Evolutionary conservation across 2,888 invertebrate species (phyloP).

Genomic region (Hetaerina titia): DNA sequence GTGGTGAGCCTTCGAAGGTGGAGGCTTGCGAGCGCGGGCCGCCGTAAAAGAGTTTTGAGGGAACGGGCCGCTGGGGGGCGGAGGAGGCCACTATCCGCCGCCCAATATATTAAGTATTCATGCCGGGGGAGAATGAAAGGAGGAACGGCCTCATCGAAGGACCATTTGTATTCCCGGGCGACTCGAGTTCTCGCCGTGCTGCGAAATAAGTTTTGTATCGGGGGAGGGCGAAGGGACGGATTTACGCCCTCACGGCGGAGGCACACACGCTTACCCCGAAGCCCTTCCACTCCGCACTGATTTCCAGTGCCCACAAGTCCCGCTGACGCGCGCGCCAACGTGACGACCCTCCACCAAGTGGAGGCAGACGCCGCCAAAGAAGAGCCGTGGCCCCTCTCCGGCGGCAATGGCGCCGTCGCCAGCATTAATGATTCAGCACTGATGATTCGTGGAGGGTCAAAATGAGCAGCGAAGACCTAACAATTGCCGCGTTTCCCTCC

Average conservation of each 20-base stretch:
- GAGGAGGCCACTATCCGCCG: background rate
- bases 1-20: background rate
- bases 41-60: background rate
- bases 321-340: background rate
- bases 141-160: slow-evolving; percentile 36
- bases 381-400: no score
- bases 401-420: no score
- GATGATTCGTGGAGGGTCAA: no score
- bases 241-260: slow-evolving; percentile 2
- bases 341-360: background rate
- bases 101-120: slow-evolving; percentile 63
- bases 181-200: background rate
- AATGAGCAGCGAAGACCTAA: no score
- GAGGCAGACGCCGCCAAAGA: background rate
- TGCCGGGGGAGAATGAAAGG: background rate
- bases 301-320: background rate
- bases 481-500: no score
- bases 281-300: background rate
- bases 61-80: background rate
- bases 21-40: background rate
- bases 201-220: slow-evolving; percentile 13
- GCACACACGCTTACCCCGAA: background rate
- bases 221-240: background rate
- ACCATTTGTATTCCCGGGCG: slow-evolving; percentile 54
- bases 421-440: slow-evolving; percentile 35